These are phyloP conservation scores for Hyperoodon ampullatus DNA, from an alignment of 2,113 vertebrate genomes.

Conservation along the genomic window DNA sequence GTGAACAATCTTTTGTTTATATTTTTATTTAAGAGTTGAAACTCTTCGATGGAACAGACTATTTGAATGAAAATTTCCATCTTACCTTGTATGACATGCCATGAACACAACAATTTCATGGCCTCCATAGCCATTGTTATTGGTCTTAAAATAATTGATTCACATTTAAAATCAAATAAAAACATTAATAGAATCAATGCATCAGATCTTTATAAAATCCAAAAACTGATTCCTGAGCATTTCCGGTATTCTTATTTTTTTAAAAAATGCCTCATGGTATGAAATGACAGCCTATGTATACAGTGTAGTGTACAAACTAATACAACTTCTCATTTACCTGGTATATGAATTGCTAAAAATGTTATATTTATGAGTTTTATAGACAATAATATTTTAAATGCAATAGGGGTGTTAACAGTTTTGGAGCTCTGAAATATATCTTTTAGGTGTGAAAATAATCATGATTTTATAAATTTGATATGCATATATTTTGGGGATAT, in stretches of 20 bases:
- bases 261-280: background rate
- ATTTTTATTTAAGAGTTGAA: slow-evolving; percentile 48
- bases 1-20: slow-evolving; percentile 40
- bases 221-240: background rate
- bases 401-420: background rate
- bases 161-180: slow-evolving; percentile 16
- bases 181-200: background rate
- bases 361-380: background rate
- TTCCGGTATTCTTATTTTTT: background rate
- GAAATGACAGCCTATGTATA: background rate
- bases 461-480: slow-evolving; percentile 42
- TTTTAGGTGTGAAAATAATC: slow-evolving; percentile 24
- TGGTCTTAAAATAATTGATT: slow-evolving; percentile 53
- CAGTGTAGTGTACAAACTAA: background rate
- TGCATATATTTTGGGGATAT: background rate
- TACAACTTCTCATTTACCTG: background rate
- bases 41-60: background rate
- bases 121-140: background rate
- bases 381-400: slow-evolving; percentile 35
- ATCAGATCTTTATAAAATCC: background rate
- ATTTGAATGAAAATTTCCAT: slow-evolving; percentile 40
- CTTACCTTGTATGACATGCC: background rate
- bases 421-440: background rate
- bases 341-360: slow-evolving; percentile 28
- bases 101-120: slow-evolving; percentile 38